These are phyloP conservation scores for Mimas tiliae DNA, from an alignment of 2,888 invertebrate genomes.

Conservation along the genomic window DNA sequence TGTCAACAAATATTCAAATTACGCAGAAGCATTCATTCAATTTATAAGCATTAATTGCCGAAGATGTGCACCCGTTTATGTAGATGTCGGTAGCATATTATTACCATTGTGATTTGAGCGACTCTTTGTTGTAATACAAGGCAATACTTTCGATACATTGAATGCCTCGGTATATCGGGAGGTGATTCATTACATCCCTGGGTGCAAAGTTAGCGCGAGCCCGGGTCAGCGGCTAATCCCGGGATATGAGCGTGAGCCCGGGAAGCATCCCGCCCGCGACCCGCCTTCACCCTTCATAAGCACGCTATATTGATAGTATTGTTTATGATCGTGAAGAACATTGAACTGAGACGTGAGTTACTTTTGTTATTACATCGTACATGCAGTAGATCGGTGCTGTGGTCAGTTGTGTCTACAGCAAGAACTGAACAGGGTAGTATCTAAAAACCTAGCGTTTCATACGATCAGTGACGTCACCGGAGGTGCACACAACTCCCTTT, in stretches of 20 bases:
- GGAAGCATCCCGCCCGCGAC: slow-evolving; percentile 3
- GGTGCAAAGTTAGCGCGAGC: slow-evolving; percentile 1
- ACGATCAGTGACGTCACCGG: too few species aligned
- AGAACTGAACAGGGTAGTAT: too few species aligned
- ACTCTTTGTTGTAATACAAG: neutral
- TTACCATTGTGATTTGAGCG: too few species aligned
- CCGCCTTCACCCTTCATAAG: neutral
- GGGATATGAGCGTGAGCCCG: slow-evolving; percentile 32
- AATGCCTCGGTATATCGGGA: neutral
- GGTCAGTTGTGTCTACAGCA: neutral
- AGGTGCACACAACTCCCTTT: too few species aligned
- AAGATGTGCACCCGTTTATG: too few species aligned
- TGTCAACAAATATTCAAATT: too few species aligned
- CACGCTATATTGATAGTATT: slow-evolving; percentile 28
- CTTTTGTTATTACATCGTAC: neutral
- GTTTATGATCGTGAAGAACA: slow-evolving; percentile 20
- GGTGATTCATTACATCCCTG: neutral
- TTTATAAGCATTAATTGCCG: too few species aligned
- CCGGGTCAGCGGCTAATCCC: slow-evolving; percentile 36
- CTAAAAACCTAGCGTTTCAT: too few species aligned
- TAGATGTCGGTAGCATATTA: too few species aligned
- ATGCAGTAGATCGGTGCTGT: neutral
- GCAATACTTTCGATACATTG: neutral
- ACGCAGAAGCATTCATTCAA: too few species aligned
- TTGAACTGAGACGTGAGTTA: neutral